Percentiles rank a stretch among this genome's conserved stretches.
phyloP scores from a whole-genome alignment of 2,797 vertebrate species.

The Macropus fuliginosus region DNA sequence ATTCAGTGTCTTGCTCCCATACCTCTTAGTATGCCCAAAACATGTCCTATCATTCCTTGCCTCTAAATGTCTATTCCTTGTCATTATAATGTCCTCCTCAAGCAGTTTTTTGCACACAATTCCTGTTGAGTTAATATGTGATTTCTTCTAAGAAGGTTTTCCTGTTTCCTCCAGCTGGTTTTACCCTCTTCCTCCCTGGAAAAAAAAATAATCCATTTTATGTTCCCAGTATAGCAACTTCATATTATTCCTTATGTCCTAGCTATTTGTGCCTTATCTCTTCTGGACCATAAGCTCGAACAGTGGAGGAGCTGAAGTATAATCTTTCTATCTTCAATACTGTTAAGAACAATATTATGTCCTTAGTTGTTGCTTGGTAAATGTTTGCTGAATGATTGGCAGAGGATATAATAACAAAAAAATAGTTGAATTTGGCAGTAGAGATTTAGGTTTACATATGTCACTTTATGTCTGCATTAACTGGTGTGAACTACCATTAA shows the following conservation, averaged over 20 bases:
- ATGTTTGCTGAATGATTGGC: neutral
- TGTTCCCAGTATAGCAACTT: neutral
- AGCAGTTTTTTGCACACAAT: neutral
- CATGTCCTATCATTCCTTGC: neutral
- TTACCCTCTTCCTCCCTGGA: neutral
- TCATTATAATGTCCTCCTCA: neutral
- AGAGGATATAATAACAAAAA: neutral
- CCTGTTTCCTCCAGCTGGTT: neutral
- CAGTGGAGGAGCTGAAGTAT: neutral
- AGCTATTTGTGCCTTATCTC: neutral
- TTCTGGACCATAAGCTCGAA: neutral
- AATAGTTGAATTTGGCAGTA: neutral
- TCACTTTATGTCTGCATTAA: neutral
- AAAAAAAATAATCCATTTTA: neutral
- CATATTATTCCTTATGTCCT: neutral
- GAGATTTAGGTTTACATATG: neutral
- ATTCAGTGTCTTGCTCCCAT: neutral
- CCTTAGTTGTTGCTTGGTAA: neutral
- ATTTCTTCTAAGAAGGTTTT: neutral
- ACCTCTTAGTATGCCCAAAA: neutral
- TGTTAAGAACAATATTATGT: neutral
- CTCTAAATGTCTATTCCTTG: neutral
- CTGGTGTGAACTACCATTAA: neutral
- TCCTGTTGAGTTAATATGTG: neutral
- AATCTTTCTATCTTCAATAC: neutral